Conservation (phyloP, 2,113 vertebrate genomes). For the Columbina picui region DNA sequence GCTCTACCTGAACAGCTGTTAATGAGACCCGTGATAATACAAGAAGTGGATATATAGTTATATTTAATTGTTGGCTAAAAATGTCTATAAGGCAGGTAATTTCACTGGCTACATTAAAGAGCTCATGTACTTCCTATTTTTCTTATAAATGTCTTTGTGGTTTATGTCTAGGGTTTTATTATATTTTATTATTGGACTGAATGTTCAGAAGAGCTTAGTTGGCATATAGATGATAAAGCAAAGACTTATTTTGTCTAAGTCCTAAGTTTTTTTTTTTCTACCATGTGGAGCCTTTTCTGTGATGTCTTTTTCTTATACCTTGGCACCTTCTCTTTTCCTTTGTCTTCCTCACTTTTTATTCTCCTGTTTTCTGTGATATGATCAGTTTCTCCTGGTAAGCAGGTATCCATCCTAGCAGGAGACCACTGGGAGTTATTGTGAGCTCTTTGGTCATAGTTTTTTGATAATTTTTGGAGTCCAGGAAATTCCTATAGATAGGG, state of each 20-base stretch:
- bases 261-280: not conserved
- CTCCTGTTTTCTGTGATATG: not conserved
- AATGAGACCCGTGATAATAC: not conserved
- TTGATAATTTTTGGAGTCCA: not conserved
- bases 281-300: not conserved
- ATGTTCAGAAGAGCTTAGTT: not conserved
- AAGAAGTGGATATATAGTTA: not conserved
- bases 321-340: not conserved
- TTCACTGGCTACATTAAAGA: not conserved
- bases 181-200: not conserved
- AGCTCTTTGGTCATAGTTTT: not conserved
- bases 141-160: not conserved
- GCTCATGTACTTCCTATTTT: not conserved
- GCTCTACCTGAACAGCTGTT: slow-evolving; percentile 7
- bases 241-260: not conserved
- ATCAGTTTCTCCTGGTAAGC: not conserved
- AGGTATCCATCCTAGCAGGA: not conserved
- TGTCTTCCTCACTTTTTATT: not conserved
- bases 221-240: not conserved
- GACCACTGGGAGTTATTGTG: not conserved
- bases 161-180: not conserved
- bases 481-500: not conserved
- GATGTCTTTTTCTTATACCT: not conserved
- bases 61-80: not conserved
- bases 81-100: not conserved